Percentiles rank a stretch among this genome's conserved stretches.
phyloP scores from a whole-genome alignment of 2,113 vertebrate species.

The Podarcis cretensis region DNA sequence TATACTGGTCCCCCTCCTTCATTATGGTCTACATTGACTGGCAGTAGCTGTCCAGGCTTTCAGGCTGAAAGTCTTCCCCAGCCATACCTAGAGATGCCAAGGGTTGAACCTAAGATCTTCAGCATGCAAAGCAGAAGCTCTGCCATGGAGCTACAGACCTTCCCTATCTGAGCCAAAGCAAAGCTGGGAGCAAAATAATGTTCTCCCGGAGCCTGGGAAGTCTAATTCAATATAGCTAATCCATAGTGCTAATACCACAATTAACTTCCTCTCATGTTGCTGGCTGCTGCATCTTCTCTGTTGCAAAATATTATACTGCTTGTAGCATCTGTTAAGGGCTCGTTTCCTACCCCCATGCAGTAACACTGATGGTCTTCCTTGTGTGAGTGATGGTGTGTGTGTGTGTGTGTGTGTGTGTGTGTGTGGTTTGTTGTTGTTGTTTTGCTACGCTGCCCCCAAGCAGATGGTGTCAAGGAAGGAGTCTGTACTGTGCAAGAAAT shows the following conservation, averaged over 20 bases:
- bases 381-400: background rate
- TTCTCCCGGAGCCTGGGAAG: background rate
- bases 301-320: background rate
- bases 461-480: background rate
- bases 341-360: no score
- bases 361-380: background rate
- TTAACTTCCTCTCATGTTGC: background rate
- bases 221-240: fast-evolving
- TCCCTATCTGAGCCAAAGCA: no score
- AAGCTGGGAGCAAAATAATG: no score
- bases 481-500: background rate
- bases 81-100: no score
- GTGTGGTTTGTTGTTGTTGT: background rate
- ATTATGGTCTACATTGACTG: no score
- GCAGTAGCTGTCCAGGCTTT: no score
- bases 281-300: conserved; percentile 9
- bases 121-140: no score
- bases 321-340: background rate
- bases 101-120: no score
- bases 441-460: background rate
- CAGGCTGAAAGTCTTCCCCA: no score
- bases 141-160: no score
- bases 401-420: no score
- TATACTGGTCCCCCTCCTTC: no score
- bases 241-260: background rate